Evolutionary conservation across 1,140 invertebrate species (phyloP).

Genomic region (Mercenaria mercenaria): DNA sequence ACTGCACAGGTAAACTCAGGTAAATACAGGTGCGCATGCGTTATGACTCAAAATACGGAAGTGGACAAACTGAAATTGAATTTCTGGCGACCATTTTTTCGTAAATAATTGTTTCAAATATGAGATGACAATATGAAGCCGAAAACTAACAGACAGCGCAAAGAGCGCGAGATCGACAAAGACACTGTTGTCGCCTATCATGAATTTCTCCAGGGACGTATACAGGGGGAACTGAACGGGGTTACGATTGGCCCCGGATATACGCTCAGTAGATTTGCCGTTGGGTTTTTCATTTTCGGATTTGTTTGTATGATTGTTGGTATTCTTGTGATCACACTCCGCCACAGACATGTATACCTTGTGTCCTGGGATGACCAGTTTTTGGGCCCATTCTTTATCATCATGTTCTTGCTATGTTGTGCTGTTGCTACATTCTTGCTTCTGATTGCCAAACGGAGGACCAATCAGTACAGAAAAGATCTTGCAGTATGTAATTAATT

Average conservation of each 20-base stretch:
- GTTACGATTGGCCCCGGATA: conserved; percentile 77
- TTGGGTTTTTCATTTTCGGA: conserved; percentile 68
- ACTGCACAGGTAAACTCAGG: conserved; percentile 56
- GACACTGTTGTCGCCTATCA: conserved; percentile 83
- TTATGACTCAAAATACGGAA: conserved; percentile 66
- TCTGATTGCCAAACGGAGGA: conserved; percentile 72
- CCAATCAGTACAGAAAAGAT: conserved; percentile 79
- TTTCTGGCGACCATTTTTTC: conserved; percentile 52
- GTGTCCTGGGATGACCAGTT: conserved; percentile 80
- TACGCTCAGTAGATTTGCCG: conserved; percentile 69
- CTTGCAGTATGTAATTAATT: conserved; percentile 76
- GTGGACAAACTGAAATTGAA: conserved; percentile 42
- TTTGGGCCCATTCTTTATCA: conserved; percentile 81
- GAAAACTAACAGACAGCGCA: conserved; percentile 47
- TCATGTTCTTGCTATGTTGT: conserved; percentile 76
- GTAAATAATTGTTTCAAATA: neutral
- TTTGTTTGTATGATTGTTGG: conserved; percentile 74
- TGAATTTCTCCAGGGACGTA: conserved; percentile 78
- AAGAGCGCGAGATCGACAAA: conserved; percentile 75
- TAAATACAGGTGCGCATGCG: conserved; percentile 67
- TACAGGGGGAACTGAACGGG: conserved; percentile 79
- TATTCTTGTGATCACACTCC: conserved; percentile 76
- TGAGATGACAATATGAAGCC: conserved; percentile 61
- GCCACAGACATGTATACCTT: conserved; percentile 81
- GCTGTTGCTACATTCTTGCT: conserved; percentile 75